A percentile compares a stretch with the other conserved stretches of the same genome.
phyloP scores from a whole-genome alignment of 2,113 vertebrate species.

The Aythya baeri region DNA sequence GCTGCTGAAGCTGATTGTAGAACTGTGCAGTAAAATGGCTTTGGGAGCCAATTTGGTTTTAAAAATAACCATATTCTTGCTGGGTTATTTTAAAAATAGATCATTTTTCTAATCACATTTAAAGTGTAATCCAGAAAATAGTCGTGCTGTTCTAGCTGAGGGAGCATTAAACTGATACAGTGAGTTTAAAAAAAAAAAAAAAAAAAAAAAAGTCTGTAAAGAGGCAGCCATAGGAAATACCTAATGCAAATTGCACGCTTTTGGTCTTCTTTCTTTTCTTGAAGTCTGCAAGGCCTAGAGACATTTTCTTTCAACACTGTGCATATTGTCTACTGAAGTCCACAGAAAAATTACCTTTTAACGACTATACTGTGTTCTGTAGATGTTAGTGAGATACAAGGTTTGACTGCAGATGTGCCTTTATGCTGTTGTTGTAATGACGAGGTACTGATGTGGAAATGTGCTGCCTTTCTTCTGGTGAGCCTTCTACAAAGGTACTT shows the following conservation, averaged over 20 bases:
- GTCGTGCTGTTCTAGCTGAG: background rate
- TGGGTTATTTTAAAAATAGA: slow-evolving; percentile 8
- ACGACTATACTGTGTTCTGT: background rate
- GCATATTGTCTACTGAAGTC: background rate
- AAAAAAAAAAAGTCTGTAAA: background rate
- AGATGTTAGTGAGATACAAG: background rate
- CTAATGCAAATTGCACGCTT: background rate
- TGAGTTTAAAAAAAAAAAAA: background rate
- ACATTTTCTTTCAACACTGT: background rate
- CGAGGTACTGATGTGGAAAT: background rate
- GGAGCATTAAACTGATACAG: background rate
- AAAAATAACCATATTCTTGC: slow-evolving; percentile 1
- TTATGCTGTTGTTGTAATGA: background rate
- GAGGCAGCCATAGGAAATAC: background rate
- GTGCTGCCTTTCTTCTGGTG: background rate
- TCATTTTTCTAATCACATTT: slow-evolving; percentile 3
- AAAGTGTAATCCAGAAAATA: background rate
- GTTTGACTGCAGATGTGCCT: background rate
- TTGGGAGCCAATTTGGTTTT: background rate
- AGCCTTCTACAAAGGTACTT: background rate
- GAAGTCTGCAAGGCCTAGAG: background rate
- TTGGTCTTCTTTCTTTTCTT: background rate
- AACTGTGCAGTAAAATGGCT: background rate
- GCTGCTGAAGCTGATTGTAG: background rate
- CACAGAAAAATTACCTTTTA: background rate